phyloP scores from a whole-genome alignment of 2,113 vertebrate genomes.

The Coregonus clupeaformis region DNA sequence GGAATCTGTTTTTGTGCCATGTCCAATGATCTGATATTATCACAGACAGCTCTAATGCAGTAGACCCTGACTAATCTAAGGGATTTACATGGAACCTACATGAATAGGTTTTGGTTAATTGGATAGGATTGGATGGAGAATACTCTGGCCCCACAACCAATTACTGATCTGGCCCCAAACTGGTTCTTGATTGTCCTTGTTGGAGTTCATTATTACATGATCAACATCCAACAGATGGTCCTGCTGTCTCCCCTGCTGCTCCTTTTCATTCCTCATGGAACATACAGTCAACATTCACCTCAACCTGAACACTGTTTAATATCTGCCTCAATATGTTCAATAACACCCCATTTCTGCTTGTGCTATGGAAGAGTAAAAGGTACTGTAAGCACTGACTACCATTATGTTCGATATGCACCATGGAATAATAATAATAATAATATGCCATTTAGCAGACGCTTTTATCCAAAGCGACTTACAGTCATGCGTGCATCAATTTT shows the following conservation, averaged over 20 bases:
- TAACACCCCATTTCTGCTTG: background rate
- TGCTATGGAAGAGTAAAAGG: background rate
- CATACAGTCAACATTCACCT: background rate
- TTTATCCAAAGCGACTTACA: too few species aligned
- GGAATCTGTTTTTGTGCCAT: background rate
- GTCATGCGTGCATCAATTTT: too few species aligned
- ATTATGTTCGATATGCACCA: too few species aligned
- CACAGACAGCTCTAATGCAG: background rate
- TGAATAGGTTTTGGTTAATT: background rate
- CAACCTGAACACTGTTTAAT: background rate
- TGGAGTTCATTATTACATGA: background rate
- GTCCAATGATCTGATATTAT: background rate
- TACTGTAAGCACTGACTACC: background rate
- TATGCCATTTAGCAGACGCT: too few species aligned
- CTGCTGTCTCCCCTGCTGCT: background rate
- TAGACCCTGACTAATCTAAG: background rate
- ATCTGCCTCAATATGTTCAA: background rate
- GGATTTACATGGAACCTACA: background rate
- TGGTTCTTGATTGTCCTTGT: background rate
- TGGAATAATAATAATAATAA: too few species aligned
- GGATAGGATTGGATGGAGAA: background rate
- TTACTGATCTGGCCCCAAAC: conserved; percentile 3
- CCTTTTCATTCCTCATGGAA: background rate
- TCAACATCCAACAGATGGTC: background rate
- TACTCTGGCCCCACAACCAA: background rate